Base-by-base conservation (phyloP, 2,888 invertebrate genomes). In the Andrena marginata region DNA sequence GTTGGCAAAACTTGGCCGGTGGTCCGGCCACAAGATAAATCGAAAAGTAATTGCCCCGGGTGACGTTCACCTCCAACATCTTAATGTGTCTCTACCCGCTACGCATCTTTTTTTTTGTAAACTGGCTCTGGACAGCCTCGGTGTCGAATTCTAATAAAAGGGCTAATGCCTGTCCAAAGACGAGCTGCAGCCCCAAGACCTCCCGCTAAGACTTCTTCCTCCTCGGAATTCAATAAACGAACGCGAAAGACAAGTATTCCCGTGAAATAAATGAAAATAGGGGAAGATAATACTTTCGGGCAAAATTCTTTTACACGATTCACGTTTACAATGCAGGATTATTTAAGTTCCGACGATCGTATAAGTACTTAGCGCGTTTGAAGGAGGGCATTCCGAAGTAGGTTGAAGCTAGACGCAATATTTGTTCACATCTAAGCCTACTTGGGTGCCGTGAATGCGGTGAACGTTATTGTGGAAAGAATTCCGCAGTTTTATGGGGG, bases 1-100 rank as follows among this genome's bases (percentile, higher is more conserved):
- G 90, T 92, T 92, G 90, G 89, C 89, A 91, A 90, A 91, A 91
- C 92, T 91, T 87, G 74, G 86, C 86, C 84, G 93, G 93, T 92
- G 93, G 93, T 91, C 93, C 31, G 42, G 23, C 48, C 49, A 59
- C 69, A 89, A 91, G 93, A 93, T 91, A 87, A 91, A 93, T 93
- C 77, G 90, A 85, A 86, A 91, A 91, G 81, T 92, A 92, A 93
- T 93, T 91, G 91, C 89, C 82, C 70, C 72, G 69, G 67, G 16
- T 8, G 31, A 54, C 62, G 51, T 80, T 65, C 42, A 67, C 64
- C 56, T 13, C 65, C 76, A 70, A 89, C 78, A 82, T 85, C 89
- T 87, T 86, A 85, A 90, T 89, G 88, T 84, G 67, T 77, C 84
- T 74, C 72, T 76, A 63, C 77, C 82, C 76, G 73, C 77, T 77